A percentile compares a stretch with the other conserved stretches of the same genome.
phyloP scores from a whole-genome alignment of 2,888 invertebrate species.

The Ypsolopha sequella region DNA sequence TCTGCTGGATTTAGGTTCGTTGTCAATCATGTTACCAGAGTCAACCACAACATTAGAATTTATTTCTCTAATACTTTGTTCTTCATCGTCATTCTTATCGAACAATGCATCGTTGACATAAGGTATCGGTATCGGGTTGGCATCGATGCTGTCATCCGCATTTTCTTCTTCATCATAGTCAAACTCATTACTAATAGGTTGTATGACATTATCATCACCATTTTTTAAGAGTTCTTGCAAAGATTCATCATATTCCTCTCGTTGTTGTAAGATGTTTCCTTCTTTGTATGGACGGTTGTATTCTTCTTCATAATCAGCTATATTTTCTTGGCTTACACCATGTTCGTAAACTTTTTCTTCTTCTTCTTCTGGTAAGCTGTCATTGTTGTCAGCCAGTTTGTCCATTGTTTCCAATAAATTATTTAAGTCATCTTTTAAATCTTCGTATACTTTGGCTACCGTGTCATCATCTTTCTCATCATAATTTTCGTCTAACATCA shows the following conservation, averaged over 20 bases:
- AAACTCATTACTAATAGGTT: background rate
- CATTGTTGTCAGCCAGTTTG: slow-evolving; percentile 18
- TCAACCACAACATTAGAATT: background rate
- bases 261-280: slow-evolving; percentile 11
- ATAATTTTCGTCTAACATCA: background rate
- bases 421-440: slow-evolving; percentile 36
- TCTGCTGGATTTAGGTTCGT: slow-evolving; percentile 5
- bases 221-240: slow-evolving; percentile 7
- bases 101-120: slow-evolving; percentile 31
- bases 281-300: slow-evolving; percentile 18
- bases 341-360: background rate
- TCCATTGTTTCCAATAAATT: slow-evolving; percentile 32
- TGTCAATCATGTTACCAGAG: slow-evolving; percentile 5
- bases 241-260: slow-evolving; percentile 10
- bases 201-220: slow-evolving; percentile 9
- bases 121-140: slow-evolving; percentile 12
- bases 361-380: background rate
- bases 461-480: slow-evolving; percentile 21
- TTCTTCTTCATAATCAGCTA: slow-evolving; percentile 20
- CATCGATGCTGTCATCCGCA: background rate
- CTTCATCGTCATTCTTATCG: slow-evolving; percentile 9
- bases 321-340: background rate
- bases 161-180: slow-evolving; percentile 6
- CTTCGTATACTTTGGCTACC: slow-evolving; percentile 27
- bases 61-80: slow-evolving; percentile 11